Percentiles rank a stretch among this genome's conserved stretches.
phyloP scores from a whole-genome alignment of 2,888 invertebrate genomes.

The Cryptocheilus praepositus region DNA sequence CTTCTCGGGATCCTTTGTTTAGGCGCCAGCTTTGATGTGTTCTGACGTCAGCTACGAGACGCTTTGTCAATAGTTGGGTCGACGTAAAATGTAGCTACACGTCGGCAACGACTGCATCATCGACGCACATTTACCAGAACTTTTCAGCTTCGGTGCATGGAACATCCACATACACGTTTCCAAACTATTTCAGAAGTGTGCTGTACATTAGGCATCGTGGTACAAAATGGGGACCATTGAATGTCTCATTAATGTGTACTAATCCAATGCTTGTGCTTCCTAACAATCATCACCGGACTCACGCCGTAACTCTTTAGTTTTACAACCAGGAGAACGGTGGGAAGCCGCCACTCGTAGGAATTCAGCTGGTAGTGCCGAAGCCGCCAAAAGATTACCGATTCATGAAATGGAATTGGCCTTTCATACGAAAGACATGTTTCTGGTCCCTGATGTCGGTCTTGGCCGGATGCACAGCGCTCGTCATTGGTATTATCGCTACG shows the following conservation, averaged over 20 bases:
- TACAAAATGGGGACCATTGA: too few relatives aligned
- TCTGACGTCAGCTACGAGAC: too few relatives aligned
- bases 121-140: too few relatives aligned
- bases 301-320: conserved; percentile 66
- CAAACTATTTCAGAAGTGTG: too few relatives aligned
- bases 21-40: too few relatives aligned
- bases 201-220: too few relatives aligned
- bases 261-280: conserved; percentile 54
- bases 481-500: conserved; percentile 83
- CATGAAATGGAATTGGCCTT: conserved; percentile 87
- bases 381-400: conserved; percentile 77
- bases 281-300: conserved; percentile 46
- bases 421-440: conserved; percentile 84
- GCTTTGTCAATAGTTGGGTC: too few relatives aligned
- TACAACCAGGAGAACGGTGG: conserved; percentile 75
- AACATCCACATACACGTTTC: too few relatives aligned
- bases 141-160: too few relatives aligned
- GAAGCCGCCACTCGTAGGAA: conserved; percentile 72
- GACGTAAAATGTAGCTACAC: too few relatives aligned
- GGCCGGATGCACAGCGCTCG: conserved; percentile 83
- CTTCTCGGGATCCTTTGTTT: too few relatives aligned
- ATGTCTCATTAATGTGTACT: conserved; percentile 35
- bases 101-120: too few relatives aligned
- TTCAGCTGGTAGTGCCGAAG: conserved; percentile 72
- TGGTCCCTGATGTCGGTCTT: conserved; percentile 85